A percentile compares a stretch with the other conserved stretches of the same genome.
Evolutionary conservation across 2,888 invertebrate species (phyloP).

Genomic region (Drosophila antonietae): DNA sequence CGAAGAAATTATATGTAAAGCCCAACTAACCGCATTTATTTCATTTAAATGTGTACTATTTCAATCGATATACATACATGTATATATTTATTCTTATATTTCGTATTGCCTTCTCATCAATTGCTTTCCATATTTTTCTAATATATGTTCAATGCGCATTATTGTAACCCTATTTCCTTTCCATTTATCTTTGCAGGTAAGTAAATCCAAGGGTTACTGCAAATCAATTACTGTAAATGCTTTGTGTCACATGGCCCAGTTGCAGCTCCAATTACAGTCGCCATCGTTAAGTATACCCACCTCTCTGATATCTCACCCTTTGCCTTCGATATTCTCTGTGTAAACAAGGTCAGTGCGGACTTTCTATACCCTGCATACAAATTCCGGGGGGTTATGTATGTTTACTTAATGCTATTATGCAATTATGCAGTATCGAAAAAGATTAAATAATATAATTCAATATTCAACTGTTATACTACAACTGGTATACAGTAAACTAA

Average conservation of each 20-base stretch:
- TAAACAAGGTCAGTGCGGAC: slow-evolving; percentile 68
- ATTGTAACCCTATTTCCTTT: slow-evolving; percentile 18
- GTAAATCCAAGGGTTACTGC: slow-evolving; percentile 59
- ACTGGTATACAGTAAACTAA: not conserved
- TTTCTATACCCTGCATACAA: slow-evolving; percentile 32
- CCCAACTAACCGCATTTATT: not conserved
- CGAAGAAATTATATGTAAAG: not conserved
- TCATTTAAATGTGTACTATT: not conserved
- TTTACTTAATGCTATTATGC: not conserved
- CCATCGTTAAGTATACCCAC: not conserved
- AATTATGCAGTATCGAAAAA: not conserved
- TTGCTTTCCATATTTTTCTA: not conserved
- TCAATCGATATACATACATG: not conserved
- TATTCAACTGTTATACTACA: not conserved
- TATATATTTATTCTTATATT: not conserved
- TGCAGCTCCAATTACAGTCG: slow-evolving; percentile 41
- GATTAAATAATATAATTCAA: not conserved
- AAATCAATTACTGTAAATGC: slow-evolving; percentile 60
- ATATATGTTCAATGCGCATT: not conserved
- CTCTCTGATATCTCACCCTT: slow-evolving; percentile 8
- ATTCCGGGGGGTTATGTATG: not conserved
- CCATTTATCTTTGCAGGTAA: slow-evolving; percentile 67
- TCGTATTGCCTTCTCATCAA: not conserved
- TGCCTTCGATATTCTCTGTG: slow-evolving; percentile 18
- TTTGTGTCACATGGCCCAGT: slow-evolving; percentile 70